Evolutionary conservation across 2,113 vertebrate genomes (phyloP).

Genomic region (Urocynchramus pylzowi): DNA sequence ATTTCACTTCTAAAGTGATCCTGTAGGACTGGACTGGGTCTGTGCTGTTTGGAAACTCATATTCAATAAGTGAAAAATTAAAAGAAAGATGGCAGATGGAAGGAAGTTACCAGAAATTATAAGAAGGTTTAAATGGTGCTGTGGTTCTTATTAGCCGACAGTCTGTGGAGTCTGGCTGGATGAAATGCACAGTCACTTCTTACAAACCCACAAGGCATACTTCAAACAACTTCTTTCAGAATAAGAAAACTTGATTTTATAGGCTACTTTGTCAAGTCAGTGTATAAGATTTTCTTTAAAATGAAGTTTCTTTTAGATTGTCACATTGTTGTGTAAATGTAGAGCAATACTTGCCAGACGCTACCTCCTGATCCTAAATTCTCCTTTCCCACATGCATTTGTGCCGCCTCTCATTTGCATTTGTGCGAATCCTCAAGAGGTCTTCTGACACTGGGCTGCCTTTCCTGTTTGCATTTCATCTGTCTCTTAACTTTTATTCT

Average conservation of each 20-base stretch:
- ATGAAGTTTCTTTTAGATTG: not conserved
- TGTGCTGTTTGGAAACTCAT: not conserved
- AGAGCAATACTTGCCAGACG: accelerated
- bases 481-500: not conserved
- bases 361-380: not conserved
- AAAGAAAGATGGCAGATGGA: not conserved
- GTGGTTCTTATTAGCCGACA: not conserved
- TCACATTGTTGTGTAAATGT: not conserved
- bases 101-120: not conserved
- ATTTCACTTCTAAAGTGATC: slow-evolving; percentile 9
- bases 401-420: not conserved
- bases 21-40: not conserved
- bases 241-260: not conserved
- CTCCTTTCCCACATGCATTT: not conserved
- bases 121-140: not conserved
- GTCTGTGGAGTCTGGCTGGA: not conserved
- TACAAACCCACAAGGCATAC: not conserved
- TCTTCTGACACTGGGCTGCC: not conserved
- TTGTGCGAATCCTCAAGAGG: not conserved
- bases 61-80: not conserved
- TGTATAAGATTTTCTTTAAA: not conserved
- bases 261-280: not conserved
- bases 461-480: not conserved
- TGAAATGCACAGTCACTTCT: not conserved
- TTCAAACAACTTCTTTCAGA: not conserved